These are phyloP conservation scores for Copidosoma floridanum DNA, from an alignment of 1,140 invertebrate species.

Conservation along the genomic window DNA sequence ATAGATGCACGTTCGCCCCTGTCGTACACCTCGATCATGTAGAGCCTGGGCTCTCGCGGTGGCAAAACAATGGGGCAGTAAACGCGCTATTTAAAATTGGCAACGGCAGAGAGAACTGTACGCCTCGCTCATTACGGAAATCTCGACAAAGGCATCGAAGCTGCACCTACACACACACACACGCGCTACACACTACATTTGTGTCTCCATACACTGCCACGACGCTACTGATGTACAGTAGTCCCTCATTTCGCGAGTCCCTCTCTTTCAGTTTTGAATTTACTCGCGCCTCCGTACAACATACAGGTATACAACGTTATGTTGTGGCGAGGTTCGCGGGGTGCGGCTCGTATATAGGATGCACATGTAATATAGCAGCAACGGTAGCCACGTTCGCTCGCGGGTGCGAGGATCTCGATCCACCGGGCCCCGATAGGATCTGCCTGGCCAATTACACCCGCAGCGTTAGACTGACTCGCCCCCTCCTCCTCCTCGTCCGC, in stretches of 20 bases:
- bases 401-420: background rate
- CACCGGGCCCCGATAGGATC: background rate
- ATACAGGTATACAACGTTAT: no score
- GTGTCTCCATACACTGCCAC: no score
- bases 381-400: no score
- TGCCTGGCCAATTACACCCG: constrained; percentile 22
- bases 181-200: no score
- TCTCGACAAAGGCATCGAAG: constrained; percentile 8
- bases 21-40: no score
- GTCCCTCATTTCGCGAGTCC: no score
- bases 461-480: background rate
- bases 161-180: no score
- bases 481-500: background rate
- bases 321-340: background rate
- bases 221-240: no score
- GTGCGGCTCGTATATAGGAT: background rate
- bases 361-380: no score
- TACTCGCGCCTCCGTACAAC: background rate
- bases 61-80: background rate
- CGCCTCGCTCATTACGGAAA: constrained; percentile 14
- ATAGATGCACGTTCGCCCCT: no score
- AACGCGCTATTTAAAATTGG: constrained; percentile 5
- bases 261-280: constrained; percentile 27
- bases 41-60: background rate
- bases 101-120: background rate